Evolutionary conservation across 1,140 invertebrate species (phyloP), one percentile per base, ranked within the genome.

Genomic region (Bombus balteatus): DNA sequence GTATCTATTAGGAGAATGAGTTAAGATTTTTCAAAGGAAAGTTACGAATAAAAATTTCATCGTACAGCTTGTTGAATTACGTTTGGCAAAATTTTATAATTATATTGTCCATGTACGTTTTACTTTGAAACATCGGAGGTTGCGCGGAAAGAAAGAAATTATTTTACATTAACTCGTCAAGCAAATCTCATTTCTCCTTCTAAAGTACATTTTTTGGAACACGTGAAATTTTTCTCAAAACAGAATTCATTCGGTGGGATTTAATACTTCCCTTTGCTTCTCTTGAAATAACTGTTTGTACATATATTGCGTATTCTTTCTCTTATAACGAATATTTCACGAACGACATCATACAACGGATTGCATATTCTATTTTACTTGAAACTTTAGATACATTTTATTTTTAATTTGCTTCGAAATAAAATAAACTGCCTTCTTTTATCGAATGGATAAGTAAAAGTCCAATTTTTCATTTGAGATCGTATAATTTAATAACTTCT

Each of bases 71-170:
- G 25, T 10, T 18, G 18, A n/a, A 15, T 43, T 62, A 10, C 53
- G 8, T n/a, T 66, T 5, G n/a, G 1, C 5, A 28, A 77, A 53
- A 70, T 83, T 70, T 70, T 28, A 28, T 70, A 65, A 74, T 82
- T 82, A 62, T 73, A 65, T 62, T 65, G 43, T 74, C 37, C 53
- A 28, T 47, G 12, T 0, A 15, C n/a, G 18, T 43, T 13, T 59
- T n/a, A 6, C 70, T 43, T 62, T 18, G 32, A 75, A 75, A 75
- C n/a, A 53, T 82, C 28, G 72, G 59, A 78, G 9, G 3, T 41
- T 70, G 53, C 37, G 5, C 12, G 18, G n/a, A n/a, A 43, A 70
- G 47, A 68, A 39, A 68, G 2, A 47, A 78, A 41, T 84, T 59
- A 34, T 43, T 71, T 78, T 71, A 34, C 47, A 59, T 83, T 15